Conservation (phyloP, 30 jellyfish, hydroid and myxozoan species). For the Clytia hemisphaerica region DNA sequence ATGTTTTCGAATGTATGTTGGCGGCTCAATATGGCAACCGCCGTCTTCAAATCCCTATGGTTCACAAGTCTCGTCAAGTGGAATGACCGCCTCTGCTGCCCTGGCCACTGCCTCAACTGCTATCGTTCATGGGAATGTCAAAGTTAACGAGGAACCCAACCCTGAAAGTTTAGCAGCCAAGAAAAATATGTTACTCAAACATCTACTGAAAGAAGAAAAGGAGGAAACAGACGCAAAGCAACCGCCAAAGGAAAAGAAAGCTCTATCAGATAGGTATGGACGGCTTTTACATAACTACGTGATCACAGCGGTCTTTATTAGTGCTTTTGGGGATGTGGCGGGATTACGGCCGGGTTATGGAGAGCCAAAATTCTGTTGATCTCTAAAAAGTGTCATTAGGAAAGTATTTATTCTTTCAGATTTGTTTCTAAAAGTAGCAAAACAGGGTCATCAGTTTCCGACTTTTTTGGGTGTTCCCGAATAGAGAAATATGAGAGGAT, state of each 20-base stretch:
- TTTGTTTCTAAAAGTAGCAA: too few relatives aligned
- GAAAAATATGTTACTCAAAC: constrained; percentile 17
- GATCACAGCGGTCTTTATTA: too few relatives aligned
- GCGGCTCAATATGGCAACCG: constrained; percentile 97
- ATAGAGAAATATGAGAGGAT: too few relatives aligned
- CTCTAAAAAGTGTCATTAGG: too few relatives aligned
- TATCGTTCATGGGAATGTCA: constrained; percentile 30
- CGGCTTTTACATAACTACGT: too few relatives aligned
- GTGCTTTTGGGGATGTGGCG: too few relatives aligned
- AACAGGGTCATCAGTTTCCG: too few relatives aligned
- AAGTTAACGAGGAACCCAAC: too few relatives aligned
- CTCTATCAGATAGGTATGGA: constrained; percentile 25
- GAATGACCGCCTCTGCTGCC: constrained; percentile 62
- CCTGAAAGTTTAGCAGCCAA: constrained; percentile 23
- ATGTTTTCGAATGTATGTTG: constrained; percentile 82
- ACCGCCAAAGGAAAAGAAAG: constrained; percentile 17
- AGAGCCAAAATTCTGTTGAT: too few relatives aligned
- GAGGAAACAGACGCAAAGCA: constrained; percentile 7
- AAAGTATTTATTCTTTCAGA: too few relatives aligned
- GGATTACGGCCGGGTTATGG: too few relatives aligned
- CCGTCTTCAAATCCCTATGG: constrained; percentile 88
- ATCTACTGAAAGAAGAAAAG: constrained; percentile 8
- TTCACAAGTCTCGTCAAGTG: constrained; percentile 22
- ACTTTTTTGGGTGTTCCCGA: too few relatives aligned
- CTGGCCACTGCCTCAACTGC: constrained; percentile 73